Evolutionary conservation across 2,797 vertebrate genomes (phyloP).

Genomic region (Chelonia mydas): DNA sequence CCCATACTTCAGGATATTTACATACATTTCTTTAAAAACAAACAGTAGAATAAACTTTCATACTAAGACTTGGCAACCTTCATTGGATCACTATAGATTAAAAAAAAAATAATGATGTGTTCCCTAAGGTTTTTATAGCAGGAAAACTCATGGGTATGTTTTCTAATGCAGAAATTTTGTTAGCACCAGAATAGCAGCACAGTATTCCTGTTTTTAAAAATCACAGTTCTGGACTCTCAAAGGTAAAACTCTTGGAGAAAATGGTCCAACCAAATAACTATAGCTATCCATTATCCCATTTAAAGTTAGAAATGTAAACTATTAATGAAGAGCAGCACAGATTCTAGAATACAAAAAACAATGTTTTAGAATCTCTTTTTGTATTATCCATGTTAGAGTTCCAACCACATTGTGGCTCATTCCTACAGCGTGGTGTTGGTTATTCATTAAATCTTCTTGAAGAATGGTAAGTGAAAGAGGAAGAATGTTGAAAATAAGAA

Average conservation of each 20-base stretch:
- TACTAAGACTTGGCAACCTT: neutral
- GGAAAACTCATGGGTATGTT: neutral
- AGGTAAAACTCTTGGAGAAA: neutral
- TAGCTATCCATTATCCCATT: neutral
- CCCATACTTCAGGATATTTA: neutral
- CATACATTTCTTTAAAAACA: neutral
- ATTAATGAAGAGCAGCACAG: neutral
- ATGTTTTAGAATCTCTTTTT: neutral
- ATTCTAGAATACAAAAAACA: neutral
- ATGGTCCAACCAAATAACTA: neutral
- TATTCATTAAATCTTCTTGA: neutral
- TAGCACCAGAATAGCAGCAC: neutral
- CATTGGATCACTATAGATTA: neutral
- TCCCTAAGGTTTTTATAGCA: neutral
- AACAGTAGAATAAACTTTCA: neutral
- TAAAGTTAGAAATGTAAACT: conserved; percentile 6
- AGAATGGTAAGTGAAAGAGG: neutral
- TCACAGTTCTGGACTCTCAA: neutral
- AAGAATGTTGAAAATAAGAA: neutral
- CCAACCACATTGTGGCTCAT: neutral
- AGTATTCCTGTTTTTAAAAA: neutral
- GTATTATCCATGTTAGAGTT: neutral
- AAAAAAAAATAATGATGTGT: neutral
- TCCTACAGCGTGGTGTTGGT: neutral
- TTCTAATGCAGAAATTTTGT: neutral